phyloP scores from a whole-genome alignment of 1,140 invertebrate species.

The Pseudomyrmex sp. region DNA sequence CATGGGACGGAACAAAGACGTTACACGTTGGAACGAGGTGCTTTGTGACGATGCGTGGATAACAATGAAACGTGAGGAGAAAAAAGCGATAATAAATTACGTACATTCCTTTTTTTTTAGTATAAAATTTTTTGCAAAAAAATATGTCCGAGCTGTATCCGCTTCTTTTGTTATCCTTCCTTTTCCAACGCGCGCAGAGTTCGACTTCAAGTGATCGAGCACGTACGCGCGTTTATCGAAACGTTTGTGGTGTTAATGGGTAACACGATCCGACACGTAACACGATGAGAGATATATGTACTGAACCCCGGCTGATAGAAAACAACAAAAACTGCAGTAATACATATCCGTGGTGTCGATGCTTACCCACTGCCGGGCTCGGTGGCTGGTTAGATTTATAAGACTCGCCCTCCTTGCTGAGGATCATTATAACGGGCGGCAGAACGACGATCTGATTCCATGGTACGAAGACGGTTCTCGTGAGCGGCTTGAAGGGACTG shows the following conservation, averaged over 20 bases:
- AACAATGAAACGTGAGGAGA: not conserved
- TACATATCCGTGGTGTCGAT: conserved; percentile 26
- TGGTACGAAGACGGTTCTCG: conserved; percentile 95
- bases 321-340: conserved; percentile 37
- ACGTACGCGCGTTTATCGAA: conserved; percentile 59
- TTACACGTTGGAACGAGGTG: conserved; percentile 62
- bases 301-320: conserved; percentile 7
- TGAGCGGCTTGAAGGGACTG: conserved; percentile 94
- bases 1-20: conserved; percentile 76
- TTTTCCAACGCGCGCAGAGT: conserved; percentile 3
- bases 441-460: conserved; percentile 98
- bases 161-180: conserved; percentile 39
- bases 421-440: conserved; percentile 93
- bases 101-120: not conserved
- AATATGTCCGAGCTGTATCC: conserved; percentile 1
- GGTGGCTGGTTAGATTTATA: conserved; percentile 82
- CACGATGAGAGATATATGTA: conserved; percentile 40
- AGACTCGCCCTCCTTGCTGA: conserved; percentile 90
- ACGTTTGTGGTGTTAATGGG: conserved; percentile 50
- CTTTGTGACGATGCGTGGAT: conserved; percentile 1
- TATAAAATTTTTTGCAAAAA: not conserved
- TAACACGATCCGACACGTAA: conserved; percentile 38
- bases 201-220: conserved; percentile 43
- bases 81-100: conserved; percentile 35
- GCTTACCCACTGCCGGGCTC: conserved; percentile 81